These are phyloP conservation scores for Leucozona laternaria DNA, from an alignment of 2,888 invertebrate species.

Conservation along the genomic window DNA sequence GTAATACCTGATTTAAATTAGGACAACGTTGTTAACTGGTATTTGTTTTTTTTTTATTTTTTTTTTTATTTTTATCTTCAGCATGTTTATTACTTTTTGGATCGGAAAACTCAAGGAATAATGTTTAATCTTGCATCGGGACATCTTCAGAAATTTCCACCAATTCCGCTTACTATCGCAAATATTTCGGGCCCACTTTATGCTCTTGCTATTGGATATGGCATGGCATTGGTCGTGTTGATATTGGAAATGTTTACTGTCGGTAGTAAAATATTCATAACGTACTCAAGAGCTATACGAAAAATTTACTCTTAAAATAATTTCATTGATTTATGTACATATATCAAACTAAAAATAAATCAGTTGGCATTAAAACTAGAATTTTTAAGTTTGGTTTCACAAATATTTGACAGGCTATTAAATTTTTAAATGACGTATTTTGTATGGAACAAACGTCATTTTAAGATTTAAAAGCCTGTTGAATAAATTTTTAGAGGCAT, in stretches of 20 bases:
- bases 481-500: too few species aligned
- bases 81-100: conserved; percentile 73
- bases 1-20: not conserved
- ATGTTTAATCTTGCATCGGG: conserved; percentile 78
- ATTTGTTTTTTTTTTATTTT: not conserved
- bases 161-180: conserved; percentile 78
- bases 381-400: too few species aligned
- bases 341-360: too few species aligned
- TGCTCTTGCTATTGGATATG: conserved; percentile 79
- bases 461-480: too few species aligned
- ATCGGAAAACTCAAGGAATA: conserved; percentile 79
- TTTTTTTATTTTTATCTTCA: not conserved
- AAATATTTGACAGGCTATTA: too few species aligned
- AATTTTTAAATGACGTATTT: too few species aligned
- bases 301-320: not conserved
- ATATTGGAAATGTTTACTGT: conserved; percentile 77
- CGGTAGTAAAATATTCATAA: not conserved
- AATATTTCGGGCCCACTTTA: conserved; percentile 81
- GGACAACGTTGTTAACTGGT: not conserved
- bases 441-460: too few species aligned
- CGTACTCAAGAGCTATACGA: not conserved
- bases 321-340: too few species aligned
- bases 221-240: conserved; percentile 77
- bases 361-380: too few species aligned
- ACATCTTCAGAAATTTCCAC: conserved; percentile 77